Percentiles rank a stretch among this genome's conserved stretches.
Evolutionary conservation across 2,113 vertebrate species (phyloP).

Genomic region (Illadopsis cleaveri): DNA sequence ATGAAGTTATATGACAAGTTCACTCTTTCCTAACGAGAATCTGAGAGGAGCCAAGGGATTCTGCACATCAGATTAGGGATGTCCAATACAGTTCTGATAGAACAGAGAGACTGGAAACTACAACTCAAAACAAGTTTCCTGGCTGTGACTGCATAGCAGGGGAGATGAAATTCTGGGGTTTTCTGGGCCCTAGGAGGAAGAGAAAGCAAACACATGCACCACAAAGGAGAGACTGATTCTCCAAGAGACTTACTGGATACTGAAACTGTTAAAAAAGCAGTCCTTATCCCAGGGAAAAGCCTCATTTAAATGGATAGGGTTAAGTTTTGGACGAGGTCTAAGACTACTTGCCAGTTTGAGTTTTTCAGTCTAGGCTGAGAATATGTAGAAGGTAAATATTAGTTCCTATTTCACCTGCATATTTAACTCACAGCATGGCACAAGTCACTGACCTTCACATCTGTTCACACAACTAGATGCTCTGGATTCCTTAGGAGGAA

Average conservation of each 20-base stretch:
- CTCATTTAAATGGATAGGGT: not conserved
- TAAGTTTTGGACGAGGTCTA: not conserved
- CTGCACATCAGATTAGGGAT: not conserved
- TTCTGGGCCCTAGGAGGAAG: not conserved
- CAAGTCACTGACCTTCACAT: not conserved
- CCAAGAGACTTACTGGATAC: not conserved
- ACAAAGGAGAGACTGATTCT: not conserved
- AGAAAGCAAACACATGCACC: not conserved
- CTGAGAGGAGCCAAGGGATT: constrained; percentile 24
- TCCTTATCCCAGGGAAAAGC: not conserved
- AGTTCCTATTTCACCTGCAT: not conserved
- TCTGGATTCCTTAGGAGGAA: not conserved
- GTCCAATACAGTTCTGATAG: not conserved
- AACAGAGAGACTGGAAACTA: not conserved
- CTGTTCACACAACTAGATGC: not conserved
- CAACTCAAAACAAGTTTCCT: not conserved
- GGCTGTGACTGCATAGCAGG: not conserved
- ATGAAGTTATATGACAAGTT: constrained; percentile 38
- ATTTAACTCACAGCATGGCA: rapidly evolving
- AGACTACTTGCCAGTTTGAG: not conserved
- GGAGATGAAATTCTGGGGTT: not conserved
- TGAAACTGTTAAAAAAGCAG: not conserved
- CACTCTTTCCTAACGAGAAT: constrained; percentile 8
- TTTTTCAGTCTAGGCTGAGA: not conserved
- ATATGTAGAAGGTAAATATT: not conserved